Conservation (phyloP, 2,888 invertebrate species). For the Rotaria sp. region DNA sequence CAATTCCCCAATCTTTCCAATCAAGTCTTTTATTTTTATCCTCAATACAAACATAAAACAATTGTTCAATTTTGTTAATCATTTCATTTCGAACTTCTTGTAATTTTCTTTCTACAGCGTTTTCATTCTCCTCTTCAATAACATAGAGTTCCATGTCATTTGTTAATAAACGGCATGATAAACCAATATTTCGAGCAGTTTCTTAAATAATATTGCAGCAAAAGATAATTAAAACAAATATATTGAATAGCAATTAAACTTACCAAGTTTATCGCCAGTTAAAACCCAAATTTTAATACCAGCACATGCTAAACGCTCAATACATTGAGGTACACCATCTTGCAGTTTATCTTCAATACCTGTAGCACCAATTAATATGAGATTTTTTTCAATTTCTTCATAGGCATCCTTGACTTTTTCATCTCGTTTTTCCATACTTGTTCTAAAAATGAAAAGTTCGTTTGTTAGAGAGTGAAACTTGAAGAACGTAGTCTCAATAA, state of each 20-base stretch:
- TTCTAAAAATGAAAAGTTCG: conserved; percentile 43
- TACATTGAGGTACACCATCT: conserved; percentile 86
- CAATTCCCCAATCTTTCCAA: neutral
- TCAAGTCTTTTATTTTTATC: neutral
- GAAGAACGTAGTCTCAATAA: too few relatives aligned
- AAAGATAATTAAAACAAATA: too few relatives aligned
- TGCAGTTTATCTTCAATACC: conserved; percentile 98
- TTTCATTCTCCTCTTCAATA: conserved; percentile 66
- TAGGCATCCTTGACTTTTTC: conserved; percentile 83
- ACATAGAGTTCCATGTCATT: conserved; percentile 95
- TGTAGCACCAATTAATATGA: conserved; percentile 81
- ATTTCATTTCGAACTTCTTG: conserved; percentile 46
- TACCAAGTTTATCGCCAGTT: conserved; percentile 85
- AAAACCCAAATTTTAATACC: conserved; percentile 98
- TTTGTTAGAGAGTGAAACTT: too few relatives aligned
- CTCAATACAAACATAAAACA: neutral
- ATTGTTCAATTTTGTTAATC: conserved; percentile 8
- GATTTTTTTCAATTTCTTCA: conserved; percentile 90
- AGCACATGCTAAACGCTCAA: conserved; percentile 84
- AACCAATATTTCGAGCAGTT: conserved; percentile 98
- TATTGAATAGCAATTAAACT: neutral
- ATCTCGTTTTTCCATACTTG: conserved; percentile 71
- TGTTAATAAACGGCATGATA: conserved; percentile 87
- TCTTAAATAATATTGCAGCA: conserved; percentile 66
- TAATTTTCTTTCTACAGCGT: conserved; percentile 56